These are phyloP conservation scores for Acromyrmex echinatior DNA, from an alignment of 1,140 invertebrate genomes.

Conservation along the genomic window DNA sequence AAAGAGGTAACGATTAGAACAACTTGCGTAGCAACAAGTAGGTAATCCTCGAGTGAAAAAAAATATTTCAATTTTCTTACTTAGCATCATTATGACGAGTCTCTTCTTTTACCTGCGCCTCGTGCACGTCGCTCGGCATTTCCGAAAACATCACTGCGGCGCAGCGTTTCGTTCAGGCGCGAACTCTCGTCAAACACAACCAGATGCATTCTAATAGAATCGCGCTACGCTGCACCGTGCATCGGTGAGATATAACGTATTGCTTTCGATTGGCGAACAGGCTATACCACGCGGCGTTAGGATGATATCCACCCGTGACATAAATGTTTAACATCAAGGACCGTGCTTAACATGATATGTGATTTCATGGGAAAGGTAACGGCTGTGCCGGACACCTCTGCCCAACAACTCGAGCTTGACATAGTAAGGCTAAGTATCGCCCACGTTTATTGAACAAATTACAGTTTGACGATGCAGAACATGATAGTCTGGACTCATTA, in stretches of 20 bases:
- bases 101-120: background rate
- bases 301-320: conserved; percentile 2
- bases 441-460: conserved; percentile 43
- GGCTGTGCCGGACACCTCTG: conserved; percentile 11
- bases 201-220: background rate
- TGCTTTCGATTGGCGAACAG: background rate
- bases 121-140: background rate
- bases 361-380: conserved; percentile 53
- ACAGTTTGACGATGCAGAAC: conserved; percentile 25
- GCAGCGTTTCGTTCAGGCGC: background rate
- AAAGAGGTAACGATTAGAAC: background rate
- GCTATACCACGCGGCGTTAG: background rate
- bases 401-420: background rate
- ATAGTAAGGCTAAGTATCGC: conserved; percentile 9
- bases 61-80: conserved; percentile 5
- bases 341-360: background rate
- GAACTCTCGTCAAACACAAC: background rate
- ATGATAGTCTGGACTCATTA: conserved; percentile 22
- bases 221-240: background rate
- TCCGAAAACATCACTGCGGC: background rate
- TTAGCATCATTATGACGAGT: background rate
- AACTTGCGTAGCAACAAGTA: background rate
- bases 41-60: background rate
- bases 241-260: background rate
- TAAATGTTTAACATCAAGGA: conserved; percentile 55